A percentile compares a stretch with the other conserved stretches of the same genome.
Conservation (phyloP, 2,888 invertebrate species). For the Drosophila demipolita region DNA sequence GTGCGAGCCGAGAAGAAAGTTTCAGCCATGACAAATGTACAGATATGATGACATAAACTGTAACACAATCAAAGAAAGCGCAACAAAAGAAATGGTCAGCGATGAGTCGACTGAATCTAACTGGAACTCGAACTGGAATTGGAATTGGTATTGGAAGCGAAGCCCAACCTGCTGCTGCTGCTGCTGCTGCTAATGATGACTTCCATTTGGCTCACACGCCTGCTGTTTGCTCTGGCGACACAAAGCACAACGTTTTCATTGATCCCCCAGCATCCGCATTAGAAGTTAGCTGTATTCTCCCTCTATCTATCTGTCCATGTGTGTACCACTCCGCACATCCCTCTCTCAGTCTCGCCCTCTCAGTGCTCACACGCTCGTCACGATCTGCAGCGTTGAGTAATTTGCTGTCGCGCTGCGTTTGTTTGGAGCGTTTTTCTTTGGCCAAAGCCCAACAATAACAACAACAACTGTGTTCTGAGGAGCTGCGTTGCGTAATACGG, state of each 20-base stretch:
- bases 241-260: slow-evolving; percentile 54
- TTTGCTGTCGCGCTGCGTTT: slow-evolving; percentile 65
- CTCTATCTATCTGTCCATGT: slow-evolving; percentile 11
- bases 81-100: slow-evolving; percentile 42
- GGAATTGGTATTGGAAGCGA: neutral
- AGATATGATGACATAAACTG: slow-evolving; percentile 77
- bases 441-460: slow-evolving; percentile 19
- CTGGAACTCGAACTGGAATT: slow-evolving; percentile 40
- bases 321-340: neutral
- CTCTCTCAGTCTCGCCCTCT: neutral
- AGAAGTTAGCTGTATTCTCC: slow-evolving; percentile 42
- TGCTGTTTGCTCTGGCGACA: slow-evolving; percentile 41
- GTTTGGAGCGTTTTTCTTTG: slow-evolving; percentile 30
- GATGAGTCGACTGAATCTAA: slow-evolving; percentile 60
- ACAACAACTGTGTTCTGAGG: slow-evolving; percentile 42
- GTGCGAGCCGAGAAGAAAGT: slow-evolving; percentile 60
- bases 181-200: slow-evolving; percentile 17
- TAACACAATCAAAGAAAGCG: slow-evolving; percentile 79
- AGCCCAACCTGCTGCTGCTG: slow-evolving; percentile 10
- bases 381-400: slow-evolving; percentile 73
- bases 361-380: slow-evolving; percentile 50
- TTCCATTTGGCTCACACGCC: slow-evolving; percentile 37
- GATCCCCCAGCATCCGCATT: slow-evolving; percentile 52
- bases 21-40: slow-evolving; percentile 62
- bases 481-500: slow-evolving; percentile 80